Base-by-base conservation (phyloP, 1,140 invertebrate species). In the Solenopsis fugax region DNA sequence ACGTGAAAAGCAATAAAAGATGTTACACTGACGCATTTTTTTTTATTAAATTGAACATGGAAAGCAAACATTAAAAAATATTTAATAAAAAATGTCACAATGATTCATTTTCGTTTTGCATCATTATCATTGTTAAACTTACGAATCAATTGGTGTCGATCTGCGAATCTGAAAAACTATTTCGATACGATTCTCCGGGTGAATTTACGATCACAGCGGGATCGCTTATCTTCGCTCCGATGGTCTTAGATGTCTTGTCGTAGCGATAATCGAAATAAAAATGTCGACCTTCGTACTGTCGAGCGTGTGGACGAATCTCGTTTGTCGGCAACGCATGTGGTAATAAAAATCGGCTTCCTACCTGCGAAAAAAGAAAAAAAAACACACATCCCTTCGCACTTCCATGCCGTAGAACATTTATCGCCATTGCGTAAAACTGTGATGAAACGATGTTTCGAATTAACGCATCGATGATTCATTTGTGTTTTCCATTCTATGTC, bases 221-320 rank as follows among this genome's bases (percentile, higher is more conserved):
- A 85, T 75, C 71, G 24, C 71, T 50, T 64, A 52, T 85, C 41
- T 82, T 60, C 13, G 16, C 10, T 5, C 24, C n/a, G 41, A 75
- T 34, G n/a, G 37, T 10, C n/a, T n/a, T 37, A 34, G 41, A 13
- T 37, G 29, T 5, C 24, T 76, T n/a, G 41, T 16, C n/a, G 54
- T 29, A 24, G n/a, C 16, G 45, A 85, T 85, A 85, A 85, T 84
- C 54, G 81, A 84, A 62, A 82, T 73, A 65, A 69, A 82, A 87
- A 37, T 48, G 21, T 24, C 69, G 69, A 37, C 34, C 81, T 24
- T 75, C 41, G 16, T 41, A 65, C 7, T 12, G 21, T 21, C 29
- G 7, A 58, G 7, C 10, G 16, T 45, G n/a, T 48, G 54, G 12
- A 50, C 24, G 67, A 67, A 37, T 52, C 34, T 72, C 34, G 52